Base-by-base conservation (phyloP, 1,140 invertebrate genomes). In the Papilio dardanus region DNA sequence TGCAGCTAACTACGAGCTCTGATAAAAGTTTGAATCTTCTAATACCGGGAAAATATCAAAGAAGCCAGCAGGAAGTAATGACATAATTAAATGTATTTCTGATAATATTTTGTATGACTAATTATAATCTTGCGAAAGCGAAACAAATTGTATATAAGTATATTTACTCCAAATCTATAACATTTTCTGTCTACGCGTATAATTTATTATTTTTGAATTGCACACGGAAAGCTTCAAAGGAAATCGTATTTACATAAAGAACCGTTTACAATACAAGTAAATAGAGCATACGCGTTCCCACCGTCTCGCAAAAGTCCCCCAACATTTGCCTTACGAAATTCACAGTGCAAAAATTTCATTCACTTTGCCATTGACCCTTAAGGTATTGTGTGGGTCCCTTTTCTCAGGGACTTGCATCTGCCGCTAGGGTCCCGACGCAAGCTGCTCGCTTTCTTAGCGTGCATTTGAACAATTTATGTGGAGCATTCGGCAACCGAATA, bases 401-500 rank as follows among this genome's bases (percentile, higher is more conserved):
- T 84, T 84, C 83, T 80, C 84, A 82, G 79, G 66, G 77, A 54
- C 79, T 76, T 78, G 81, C 84, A 88, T 81, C 86, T 88, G 86
- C 83, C 83, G 81, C 84, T 83, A 77, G 82, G 83, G 81, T 76
- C 74, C 42, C 74, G 76, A 78, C 80, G 62, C 68, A 79, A 77
- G 82, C 78, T 81, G 79, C 79, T 81, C 82, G 81, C 74, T 82
- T 84, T 79, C 78, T 80, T 79, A 79, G 78, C 83, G 83, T 81
- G 67, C 66, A 75, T 83, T 76, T 76, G 42, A 50, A 77, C 31
- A 67, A 76, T 80, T 75, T 77, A 67, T 76, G 58, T 79, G 66
- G 68, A 28, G 24, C n/a, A 50, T 14, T 28, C 40, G 2, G 42
- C 19, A 8, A n/a, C 46, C 19, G n/a, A 37, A 50, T 33, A 28